phyloP scores from a whole-genome alignment of 2,888 invertebrate species.

The Calameuta pallipes region DNA sequence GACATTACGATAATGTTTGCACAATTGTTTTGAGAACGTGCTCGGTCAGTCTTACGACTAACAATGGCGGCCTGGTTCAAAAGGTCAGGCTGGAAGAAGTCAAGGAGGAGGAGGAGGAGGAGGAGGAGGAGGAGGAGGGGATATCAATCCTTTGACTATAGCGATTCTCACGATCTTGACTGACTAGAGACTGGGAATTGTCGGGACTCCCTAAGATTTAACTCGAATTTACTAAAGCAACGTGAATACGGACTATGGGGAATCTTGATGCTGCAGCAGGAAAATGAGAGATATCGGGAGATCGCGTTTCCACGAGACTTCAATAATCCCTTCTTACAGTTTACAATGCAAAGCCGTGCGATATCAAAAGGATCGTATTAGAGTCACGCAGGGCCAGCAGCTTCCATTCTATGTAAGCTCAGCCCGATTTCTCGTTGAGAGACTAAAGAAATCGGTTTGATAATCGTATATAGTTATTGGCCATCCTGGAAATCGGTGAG shows the following conservation, averaged over 20 bases:
- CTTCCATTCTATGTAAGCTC: neutral
- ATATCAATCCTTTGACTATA: neutral
- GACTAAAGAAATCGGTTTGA: too few species aligned
- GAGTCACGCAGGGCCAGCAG: neutral
- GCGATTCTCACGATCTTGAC: neutral
- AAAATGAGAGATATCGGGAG: neutral
- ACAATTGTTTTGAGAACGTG: constrained; percentile 42
- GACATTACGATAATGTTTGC: constrained; percentile 37
- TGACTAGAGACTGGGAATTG: neutral
- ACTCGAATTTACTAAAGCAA: neutral
- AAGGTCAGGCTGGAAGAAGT: neutral
- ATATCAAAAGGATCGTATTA: neutral
- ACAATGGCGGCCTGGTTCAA: neutral
- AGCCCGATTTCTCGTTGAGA: neutral
- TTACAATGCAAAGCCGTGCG: neutral
- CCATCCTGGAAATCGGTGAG: neutral
- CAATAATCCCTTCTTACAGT: neutral
- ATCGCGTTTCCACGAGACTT: neutral
- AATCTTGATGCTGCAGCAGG: neutral
- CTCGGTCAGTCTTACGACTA: constrained; percentile 19
- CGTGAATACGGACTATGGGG: neutral
- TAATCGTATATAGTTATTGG: neutral
- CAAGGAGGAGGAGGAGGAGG: neutral
- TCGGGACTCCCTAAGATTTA: neutral
- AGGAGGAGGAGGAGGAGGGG: neutral